Evolutionary conservation across 2,797 vertebrate species (phyloP).

Genomic region (Streptopelia turtur): DNA sequence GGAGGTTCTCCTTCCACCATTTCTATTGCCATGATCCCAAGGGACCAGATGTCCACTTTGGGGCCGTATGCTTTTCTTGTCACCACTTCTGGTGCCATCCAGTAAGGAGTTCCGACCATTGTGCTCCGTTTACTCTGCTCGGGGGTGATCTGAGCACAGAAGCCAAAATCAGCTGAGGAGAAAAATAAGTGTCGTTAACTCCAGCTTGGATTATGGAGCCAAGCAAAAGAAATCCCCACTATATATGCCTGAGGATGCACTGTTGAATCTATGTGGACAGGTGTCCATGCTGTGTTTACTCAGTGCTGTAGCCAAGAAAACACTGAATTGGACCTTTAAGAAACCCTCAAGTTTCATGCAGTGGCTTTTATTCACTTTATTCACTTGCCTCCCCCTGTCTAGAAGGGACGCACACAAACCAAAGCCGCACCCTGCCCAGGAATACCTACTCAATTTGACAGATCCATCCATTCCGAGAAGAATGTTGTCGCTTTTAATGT

Average conservation of each 20-base stretch:
- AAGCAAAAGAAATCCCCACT: neutral
- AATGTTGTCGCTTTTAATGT: conserved; percentile 99
- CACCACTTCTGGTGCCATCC: conserved; percentile 93
- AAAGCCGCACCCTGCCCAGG: neutral
- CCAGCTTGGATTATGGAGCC: neutral
- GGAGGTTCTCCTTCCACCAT: conserved; percentile 94
- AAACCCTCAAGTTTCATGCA: neutral
- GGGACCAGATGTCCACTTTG: conserved; percentile 92
- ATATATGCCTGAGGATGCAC: neutral
- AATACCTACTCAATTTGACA: conserved; percentile 94
- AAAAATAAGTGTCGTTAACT: conserved; percentile 47
- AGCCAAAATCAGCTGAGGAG: conserved; percentile 88
- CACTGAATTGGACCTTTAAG: neutral
- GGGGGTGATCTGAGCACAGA: conserved; percentile 92
- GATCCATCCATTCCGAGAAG: conserved; percentile 98
- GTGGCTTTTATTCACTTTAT: neutral
- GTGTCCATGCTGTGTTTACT: neutral
- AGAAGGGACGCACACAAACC: neutral
- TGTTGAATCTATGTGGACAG: neutral
- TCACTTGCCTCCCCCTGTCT: neutral
- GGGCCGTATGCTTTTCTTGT: conserved; percentile 91
- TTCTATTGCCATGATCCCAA: conserved; percentile 93
- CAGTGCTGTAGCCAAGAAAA: neutral
- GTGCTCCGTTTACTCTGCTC: conserved; percentile 93
- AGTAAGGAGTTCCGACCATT: conserved; percentile 91